Base-by-base conservation (phyloP, 2,113 vertebrate genomes). In the Opisthocomus hoazin region DNA sequence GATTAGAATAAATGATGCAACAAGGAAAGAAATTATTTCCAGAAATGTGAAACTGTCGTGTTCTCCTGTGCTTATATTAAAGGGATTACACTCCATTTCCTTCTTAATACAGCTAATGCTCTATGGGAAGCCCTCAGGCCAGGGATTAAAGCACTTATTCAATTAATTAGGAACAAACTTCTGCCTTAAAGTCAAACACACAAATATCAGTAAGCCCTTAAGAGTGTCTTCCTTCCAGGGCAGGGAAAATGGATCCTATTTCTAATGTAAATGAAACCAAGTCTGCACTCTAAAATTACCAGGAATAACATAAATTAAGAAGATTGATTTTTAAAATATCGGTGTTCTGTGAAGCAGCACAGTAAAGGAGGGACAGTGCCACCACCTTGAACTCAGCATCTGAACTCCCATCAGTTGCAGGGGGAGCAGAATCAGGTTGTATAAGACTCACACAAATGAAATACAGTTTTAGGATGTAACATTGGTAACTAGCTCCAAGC, bases 41-140 rank as follows among this genome's bases (percentile, higher is more conserved):
- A 92, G 95, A 96, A 97, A 95, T 84, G 94, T 73, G 97, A 97
- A 97, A 97, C 93, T 95, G 93, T 94, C 26, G 1, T 95, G 97
- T 97, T 97, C 96, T 97, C 93, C 92, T 95, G 92, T 97, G 96
- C 93, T 97, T 96, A 95, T 95, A 98, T 97, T 98, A 98, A 98
- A 98, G 96, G 98, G 98, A 98, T 98, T 98, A 98, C 97, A 98
- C 97, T 97, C 97, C 96, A 98, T 98, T 98, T 98, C 98, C 98
- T 98, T 97, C 97, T 98, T 98, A 98, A 97, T 97, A 95, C 95
- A 70, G 95, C 97, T 98, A 98, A 98, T 98, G 96, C 97, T 90
- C 97, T 90, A 85, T 97, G 98, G 98, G 98, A 98, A 98, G 96
- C 97, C 98, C 97, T 97, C 97, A 86, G 97, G 98, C 97, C 96